A percentile compares a stretch with the other conserved stretches of the same genome.
Conservation (phyloP, 1,140 invertebrate genomes). For the Macrotrachela quadricornifera region DNA sequence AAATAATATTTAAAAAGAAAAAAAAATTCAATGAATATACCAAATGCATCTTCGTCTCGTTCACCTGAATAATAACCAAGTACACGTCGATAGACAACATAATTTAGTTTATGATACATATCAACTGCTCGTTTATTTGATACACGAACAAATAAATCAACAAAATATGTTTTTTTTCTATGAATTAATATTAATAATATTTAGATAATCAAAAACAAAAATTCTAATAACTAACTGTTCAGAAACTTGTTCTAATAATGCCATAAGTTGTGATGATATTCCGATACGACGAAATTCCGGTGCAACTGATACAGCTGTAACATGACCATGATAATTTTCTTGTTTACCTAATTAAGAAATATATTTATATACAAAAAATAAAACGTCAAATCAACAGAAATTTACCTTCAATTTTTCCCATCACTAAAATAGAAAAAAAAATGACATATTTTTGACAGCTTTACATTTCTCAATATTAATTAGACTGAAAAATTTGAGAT, state of each 20-base stretch:
- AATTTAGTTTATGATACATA: slow-evolving; percentile 91
- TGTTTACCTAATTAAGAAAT: too few relatives aligned
- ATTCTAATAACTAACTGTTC: slow-evolving; percentile 51
- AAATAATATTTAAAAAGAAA: not conserved
- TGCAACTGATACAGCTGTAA: slow-evolving; percentile 87
- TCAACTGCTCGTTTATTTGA: slow-evolving; percentile 89
- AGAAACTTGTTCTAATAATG: slow-evolving; percentile 74
- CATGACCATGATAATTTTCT: slow-evolving; percentile 95
- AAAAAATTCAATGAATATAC: slow-evolving; percentile 33
- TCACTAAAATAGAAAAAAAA: slow-evolving; percentile 46
- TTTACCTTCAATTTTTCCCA: slow-evolving; percentile 98
- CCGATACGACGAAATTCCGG: slow-evolving; percentile 72
- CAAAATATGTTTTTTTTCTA: slow-evolving; percentile 85
- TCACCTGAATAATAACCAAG: slow-evolving; percentile 91
- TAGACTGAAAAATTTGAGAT: slow-evolving; percentile 75
- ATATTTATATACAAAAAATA: too few relatives aligned
- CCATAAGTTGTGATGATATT: slow-evolving; percentile 79
- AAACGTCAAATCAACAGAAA: too few relatives aligned
- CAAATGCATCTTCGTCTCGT: slow-evolving; percentile 93
- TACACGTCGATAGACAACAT: slow-evolving; percentile 81
- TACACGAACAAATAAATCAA: slow-evolving; percentile 92
- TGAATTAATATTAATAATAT: slow-evolving; percentile 11
- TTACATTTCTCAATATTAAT: slow-evolving; percentile 81
- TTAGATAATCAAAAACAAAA: not conserved
- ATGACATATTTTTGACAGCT: not conserved